Conservation (phyloP, 2,888 invertebrate species). For the Clusia tigrina region DNA sequence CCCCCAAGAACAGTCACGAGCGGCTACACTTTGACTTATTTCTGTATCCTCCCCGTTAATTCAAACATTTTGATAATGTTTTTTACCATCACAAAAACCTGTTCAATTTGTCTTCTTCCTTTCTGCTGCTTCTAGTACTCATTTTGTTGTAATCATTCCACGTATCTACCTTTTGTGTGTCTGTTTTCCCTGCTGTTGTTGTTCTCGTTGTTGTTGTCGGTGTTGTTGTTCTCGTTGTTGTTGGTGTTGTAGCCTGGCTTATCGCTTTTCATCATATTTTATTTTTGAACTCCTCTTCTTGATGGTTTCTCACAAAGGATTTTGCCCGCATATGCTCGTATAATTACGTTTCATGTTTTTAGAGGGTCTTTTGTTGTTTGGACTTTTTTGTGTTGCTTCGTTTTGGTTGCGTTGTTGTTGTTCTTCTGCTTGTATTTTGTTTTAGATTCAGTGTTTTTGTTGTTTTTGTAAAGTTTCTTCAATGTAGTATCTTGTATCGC, state of each 20-base stretch:
- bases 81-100: neutral
- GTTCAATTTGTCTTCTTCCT: conserved; percentile 2
- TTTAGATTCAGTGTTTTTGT: neutral
- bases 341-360: neutral
- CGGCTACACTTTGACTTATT: neutral
- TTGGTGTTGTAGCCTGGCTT: neutral
- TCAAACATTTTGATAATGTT: neutral
- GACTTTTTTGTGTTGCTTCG: neutral
- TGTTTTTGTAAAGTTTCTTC: neutral
- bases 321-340: neutral
- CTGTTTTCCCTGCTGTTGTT: neutral
- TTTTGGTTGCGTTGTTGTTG: neutral
- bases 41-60: neutral
- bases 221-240: neutral
- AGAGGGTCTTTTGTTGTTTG: neutral
- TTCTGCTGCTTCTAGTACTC: too few relatives aligned
- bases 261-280: conserved; percentile 3
- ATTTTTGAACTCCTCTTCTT: neutral
- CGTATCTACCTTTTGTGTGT: neutral
- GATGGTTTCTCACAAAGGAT: conserved; percentile 4
- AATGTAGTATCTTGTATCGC: conserved; percentile 1
- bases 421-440: neutral
- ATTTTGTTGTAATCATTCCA: neutral
- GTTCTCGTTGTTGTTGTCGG: neutral
- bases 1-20: neutral